Conservation (phyloP, 2,797 vertebrate species). For the Phylloscopus collybita region DNA sequence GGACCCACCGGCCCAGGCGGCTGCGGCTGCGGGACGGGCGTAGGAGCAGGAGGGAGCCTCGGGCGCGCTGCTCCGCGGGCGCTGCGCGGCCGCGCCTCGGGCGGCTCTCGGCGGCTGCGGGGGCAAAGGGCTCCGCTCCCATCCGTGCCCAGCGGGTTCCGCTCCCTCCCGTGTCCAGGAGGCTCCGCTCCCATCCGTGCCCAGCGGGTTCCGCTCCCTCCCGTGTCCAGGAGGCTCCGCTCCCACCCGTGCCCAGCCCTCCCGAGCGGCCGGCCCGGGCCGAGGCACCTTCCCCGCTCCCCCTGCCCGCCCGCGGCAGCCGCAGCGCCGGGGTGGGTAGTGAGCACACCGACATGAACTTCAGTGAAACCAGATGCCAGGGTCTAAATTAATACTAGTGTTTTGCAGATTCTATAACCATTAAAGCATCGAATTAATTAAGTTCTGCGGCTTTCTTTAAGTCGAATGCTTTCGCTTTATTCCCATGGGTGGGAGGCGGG, state of each 20-base stretch:
- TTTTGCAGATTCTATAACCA: conserved; percentile 65
- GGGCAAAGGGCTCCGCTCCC: background rate
- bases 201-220: background rate
- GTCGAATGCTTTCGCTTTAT: conserved; percentile 67
- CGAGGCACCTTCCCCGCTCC: background rate
- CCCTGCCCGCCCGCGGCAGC: background rate
- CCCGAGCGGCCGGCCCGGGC: background rate
- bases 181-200: background rate
- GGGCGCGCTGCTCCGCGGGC: background rate
- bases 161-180: background rate
- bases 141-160: background rate
- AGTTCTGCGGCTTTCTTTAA: conserved; percentile 60
- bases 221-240: background rate
- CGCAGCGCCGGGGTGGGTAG: background rate
- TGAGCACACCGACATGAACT: conserved; percentile 7
- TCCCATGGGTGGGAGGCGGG: conserved; percentile 58
- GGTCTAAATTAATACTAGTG: conserved; percentile 44
- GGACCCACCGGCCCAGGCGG: background rate
- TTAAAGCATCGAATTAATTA: conserved; percentile 71
- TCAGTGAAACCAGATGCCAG: conserved; percentile 57
- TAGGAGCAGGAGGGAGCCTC: background rate
- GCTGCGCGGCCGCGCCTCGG: background rate
- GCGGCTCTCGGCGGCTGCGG: background rate
- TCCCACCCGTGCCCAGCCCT: no score
- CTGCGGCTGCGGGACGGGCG: background rate